Percentiles rank a stretch among this genome's conserved stretches.
Conservation (phyloP, 2,113 vertebrate species). For the Ciconia stormi region DNA sequence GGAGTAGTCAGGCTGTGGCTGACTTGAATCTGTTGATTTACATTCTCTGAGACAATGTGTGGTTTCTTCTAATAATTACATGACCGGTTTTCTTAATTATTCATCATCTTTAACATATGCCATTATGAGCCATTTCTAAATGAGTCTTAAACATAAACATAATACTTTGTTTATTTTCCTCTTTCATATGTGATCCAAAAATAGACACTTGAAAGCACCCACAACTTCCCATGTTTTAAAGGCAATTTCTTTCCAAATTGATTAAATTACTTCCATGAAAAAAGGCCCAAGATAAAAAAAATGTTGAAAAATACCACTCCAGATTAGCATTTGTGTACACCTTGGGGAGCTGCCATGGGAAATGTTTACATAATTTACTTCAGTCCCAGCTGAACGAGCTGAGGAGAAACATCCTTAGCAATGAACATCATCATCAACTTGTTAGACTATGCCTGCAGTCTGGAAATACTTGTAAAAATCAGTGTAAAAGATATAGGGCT, state of each 20-base stretch:
- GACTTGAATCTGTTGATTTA: conserved; percentile 56
- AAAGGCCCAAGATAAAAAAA: neutral
- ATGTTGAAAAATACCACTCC: neutral
- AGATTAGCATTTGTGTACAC: neutral
- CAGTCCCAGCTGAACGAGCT: neutral
- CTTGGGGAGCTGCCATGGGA: conserved; percentile 3
- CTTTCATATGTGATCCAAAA: conserved; percentile 2
- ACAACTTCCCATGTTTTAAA: conserved; percentile 11
- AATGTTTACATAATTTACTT: neutral
- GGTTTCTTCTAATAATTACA: conserved; percentile 61
- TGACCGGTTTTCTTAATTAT: conserved; percentile 41
- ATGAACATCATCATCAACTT: neutral
- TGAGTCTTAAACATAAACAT: neutral
- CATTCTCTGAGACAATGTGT: conserved; percentile 17
- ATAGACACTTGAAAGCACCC: conserved; percentile 26
- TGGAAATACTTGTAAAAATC: conserved; percentile 13
- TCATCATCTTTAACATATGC: conserved; percentile 34
- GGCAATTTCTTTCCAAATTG: conserved; percentile 8
- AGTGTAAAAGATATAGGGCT: neutral
- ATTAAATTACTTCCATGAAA: neutral
- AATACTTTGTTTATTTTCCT: conserved; percentile 33
- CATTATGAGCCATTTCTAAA: neutral
- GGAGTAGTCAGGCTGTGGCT: neutral
- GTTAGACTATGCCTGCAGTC: neutral
- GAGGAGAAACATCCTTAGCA: conserved; percentile 21